Conservation (phyloP, 2,113 vertebrate genomes). For the Rostratula benghalensis region DNA sequence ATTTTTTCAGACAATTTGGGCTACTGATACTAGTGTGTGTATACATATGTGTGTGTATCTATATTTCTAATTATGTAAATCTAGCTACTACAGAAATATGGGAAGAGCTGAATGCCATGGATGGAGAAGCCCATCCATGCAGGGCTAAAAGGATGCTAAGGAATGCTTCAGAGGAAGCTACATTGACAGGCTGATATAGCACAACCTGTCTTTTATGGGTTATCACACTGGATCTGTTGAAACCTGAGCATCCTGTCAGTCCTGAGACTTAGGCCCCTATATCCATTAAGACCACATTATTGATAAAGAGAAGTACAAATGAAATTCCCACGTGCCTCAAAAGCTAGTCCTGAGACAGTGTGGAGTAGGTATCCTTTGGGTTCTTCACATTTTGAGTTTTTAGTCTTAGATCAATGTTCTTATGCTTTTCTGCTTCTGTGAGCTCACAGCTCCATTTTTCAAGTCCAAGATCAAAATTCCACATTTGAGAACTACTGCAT, state of each 20-base stretch:
- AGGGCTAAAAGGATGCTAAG: background rate
- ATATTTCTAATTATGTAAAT: background rate
- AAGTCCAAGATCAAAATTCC: background rate
- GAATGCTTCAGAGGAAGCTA: background rate
- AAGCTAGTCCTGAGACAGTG: background rate
- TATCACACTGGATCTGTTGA: background rate
- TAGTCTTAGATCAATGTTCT: background rate
- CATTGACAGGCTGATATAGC: background rate
- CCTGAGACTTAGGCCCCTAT: background rate
- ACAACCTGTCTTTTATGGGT: background rate
- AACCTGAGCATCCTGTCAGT: background rate
- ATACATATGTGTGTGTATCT: background rate
- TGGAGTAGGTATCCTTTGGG: background rate
- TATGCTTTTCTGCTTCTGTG: background rate
- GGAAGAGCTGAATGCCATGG: background rate
- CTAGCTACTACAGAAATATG: background rate
- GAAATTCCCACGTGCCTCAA: background rate
- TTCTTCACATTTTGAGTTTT: background rate
- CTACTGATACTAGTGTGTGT: background rate
- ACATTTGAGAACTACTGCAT: background rate
- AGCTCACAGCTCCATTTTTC: background rate
- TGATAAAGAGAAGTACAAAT: background rate
- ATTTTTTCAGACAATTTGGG: background rate
- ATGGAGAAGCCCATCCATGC: background rate
- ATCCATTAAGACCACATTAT: background rate